Percentiles rank a stretch among this genome's conserved stretches.
Conservation (phyloP, 2,797 vertebrate species). For the Gadopsis marmoratus region DNA sequence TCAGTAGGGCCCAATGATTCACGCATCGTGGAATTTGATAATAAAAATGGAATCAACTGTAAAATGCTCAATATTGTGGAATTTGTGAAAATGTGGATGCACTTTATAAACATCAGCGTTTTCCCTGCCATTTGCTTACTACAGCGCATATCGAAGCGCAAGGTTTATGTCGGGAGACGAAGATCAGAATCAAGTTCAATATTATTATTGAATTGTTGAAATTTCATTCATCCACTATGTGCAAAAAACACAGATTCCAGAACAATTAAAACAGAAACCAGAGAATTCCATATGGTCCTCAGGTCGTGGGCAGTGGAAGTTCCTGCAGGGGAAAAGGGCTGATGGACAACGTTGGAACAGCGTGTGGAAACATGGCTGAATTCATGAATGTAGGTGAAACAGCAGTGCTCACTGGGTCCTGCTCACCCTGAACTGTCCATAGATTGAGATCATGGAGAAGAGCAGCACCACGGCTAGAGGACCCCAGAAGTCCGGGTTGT, state of each 20-base stretch:
- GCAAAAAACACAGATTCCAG: too few relatives aligned
- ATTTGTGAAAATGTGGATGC: neutral
- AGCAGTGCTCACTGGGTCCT: neutral
- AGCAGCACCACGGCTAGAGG: constrained; percentile 96
- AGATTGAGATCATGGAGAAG: constrained; percentile 99
- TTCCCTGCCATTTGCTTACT: neutral
- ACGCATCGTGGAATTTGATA: neutral
- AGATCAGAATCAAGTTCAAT: too few relatives aligned
- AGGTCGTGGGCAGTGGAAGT: neutral
- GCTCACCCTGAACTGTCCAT: constrained; percentile 97
- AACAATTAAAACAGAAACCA: too few relatives aligned
- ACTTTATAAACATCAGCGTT: neutral
- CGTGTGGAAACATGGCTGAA: neutral
- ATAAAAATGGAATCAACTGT: neutral
- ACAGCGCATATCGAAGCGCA: too few relatives aligned
- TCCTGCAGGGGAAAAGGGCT: neutral
- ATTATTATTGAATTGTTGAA: too few relatives aligned
- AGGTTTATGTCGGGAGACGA: too few relatives aligned
- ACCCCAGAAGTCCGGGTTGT: constrained; percentile 99
- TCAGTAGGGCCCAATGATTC: neutral
- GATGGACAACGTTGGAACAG: neutral
- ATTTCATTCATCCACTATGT: too few relatives aligned
- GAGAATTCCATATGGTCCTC: too few relatives aligned
- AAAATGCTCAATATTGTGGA: accelerated
- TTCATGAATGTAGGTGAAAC: neutral